Evolutionary conservation across 1,140 invertebrate species (phyloP).

Genomic region (Eurytemora carolleeae): DNA sequence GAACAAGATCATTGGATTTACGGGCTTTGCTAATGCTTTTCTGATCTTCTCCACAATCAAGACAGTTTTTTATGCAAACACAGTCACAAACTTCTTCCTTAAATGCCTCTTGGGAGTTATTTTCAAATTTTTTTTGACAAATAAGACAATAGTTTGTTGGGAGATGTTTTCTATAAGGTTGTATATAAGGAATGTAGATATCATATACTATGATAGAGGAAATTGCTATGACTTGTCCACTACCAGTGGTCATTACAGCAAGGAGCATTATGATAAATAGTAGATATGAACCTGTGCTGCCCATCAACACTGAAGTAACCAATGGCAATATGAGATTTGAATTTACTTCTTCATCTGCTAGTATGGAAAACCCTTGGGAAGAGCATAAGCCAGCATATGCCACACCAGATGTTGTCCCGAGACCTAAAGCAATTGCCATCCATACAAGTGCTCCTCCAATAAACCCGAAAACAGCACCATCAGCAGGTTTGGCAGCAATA

Average conservation of each 20-base stretch:
- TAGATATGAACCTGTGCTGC: constrained; percentile 21
- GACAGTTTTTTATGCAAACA: background rate
- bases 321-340: constrained; percentile 24
- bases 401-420: constrained; percentile 26
- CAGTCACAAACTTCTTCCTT: background rate
- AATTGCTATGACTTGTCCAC: constrained; percentile 27
- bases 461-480: constrained; percentile 25
- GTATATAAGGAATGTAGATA: constrained; percentile 24
- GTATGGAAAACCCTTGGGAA: constrained; percentile 19
- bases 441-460: constrained; percentile 25
- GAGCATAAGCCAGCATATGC: constrained; percentile 24
- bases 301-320: constrained; percentile 23
- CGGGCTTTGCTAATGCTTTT: background rate
- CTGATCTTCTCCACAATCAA: background rate
- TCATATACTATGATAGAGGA: constrained; percentile 28
- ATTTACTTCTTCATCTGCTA: constrained; percentile 20
- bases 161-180: background rate
- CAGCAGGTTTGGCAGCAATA: constrained; percentile 24
- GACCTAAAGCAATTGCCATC: constrained; percentile 27
- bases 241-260: constrained; percentile 28
- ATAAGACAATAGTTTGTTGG: background rate
- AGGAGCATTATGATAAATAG: constrained; percentile 25
- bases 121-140: background rate
- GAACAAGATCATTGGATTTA: background rate
- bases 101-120: background rate